These are phyloP conservation scores for Anguilla megastoma DNA, from an alignment of 2,797 vertebrate species.

Conservation along the genomic window DNA sequence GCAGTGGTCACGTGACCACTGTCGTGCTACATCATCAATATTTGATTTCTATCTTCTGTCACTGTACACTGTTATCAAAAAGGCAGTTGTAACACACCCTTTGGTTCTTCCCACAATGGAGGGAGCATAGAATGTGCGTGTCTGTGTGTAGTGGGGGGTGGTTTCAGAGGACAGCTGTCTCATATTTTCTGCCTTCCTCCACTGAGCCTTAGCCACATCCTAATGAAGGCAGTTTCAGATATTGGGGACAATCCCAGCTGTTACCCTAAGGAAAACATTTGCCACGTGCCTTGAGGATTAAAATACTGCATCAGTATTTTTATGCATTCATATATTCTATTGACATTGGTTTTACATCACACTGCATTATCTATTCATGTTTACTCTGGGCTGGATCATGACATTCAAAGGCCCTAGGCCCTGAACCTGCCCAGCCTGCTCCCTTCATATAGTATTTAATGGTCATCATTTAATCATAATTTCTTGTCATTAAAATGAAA, in stretches of 20 bases:
- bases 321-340: not conserved
- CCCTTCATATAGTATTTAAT: no score
- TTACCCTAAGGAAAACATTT: not conserved
- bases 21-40: not conserved
- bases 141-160: not conserved
- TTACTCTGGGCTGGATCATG: not conserved
- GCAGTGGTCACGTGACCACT: constrained; percentile 60
- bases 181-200: not conserved
- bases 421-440: no score
- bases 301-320: not conserved
- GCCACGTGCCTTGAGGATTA: not conserved
- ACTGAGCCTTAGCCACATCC: not conserved
- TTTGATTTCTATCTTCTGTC: not conserved
- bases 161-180: not conserved
- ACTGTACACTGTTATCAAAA: not conserved
- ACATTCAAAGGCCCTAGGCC: no score
- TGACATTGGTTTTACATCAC: not conserved
- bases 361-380: not conserved
- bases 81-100: not conserved
- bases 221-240: constrained; percentile 8
- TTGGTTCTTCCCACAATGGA: not conserved
- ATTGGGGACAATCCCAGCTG: not conserved
- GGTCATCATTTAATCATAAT: no score
- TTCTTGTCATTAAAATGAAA: no score
- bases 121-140: not conserved